Conservation (phyloP, 2,797 vertebrate species). For the Pantherophis vulpinus region DNA sequence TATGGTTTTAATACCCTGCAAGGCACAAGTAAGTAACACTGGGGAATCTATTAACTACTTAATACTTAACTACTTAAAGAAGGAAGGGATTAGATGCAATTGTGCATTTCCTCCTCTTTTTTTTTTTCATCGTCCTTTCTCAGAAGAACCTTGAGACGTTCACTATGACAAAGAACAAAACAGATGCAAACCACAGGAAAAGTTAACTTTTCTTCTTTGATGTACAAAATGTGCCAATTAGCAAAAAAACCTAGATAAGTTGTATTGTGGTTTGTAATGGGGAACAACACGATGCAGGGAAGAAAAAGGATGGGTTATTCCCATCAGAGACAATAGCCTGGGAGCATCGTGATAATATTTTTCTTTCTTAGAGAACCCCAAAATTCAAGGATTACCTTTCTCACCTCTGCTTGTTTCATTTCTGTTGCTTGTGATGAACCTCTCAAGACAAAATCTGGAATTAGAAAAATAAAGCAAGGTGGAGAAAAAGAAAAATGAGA, state of each 20-base stretch:
- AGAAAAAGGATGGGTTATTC: not conserved
- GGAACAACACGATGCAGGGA: not conserved
- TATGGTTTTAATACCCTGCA: not conserved
- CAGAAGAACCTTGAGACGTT: not conserved
- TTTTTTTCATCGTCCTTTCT: not conserved
- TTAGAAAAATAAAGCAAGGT: not conserved
- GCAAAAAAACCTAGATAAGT: not conserved
- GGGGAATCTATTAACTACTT: not conserved
- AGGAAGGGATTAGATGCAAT: not conserved
- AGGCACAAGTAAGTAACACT: not conserved
- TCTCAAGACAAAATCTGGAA: not conserved
- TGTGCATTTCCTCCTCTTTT: not conserved
- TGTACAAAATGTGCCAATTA: not conserved
- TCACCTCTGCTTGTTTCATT: not conserved
- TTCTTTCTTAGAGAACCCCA: not conserved
- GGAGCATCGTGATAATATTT: not conserved
- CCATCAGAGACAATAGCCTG: not conserved
- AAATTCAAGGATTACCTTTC: not conserved
- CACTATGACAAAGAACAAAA: not conserved
- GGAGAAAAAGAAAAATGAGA: not conserved
- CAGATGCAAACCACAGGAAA: not conserved
- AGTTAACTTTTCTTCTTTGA: not conserved
- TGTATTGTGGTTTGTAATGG: not conserved
- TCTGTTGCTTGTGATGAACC: not conserved
- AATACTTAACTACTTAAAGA: not conserved